Percentiles rank a stretch among this genome's conserved stretches.
phyloP scores from a whole-genome alignment of 2,113 vertebrate genomes.

The Heptranchias perlo region DNA sequence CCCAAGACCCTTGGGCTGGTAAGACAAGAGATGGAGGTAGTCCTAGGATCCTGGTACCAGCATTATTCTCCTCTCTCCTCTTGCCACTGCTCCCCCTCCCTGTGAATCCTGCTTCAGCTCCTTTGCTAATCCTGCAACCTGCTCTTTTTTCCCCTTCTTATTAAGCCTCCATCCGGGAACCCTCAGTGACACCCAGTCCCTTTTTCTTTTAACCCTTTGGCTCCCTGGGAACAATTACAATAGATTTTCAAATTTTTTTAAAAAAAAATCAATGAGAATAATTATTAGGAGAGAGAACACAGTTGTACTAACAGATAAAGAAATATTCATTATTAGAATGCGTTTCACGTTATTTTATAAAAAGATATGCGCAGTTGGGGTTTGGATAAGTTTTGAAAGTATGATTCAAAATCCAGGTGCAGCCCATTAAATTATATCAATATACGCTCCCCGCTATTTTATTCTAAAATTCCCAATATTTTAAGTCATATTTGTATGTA shows the following conservation, averaged over 20 bases:
- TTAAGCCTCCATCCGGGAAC: slow-evolving; percentile 37
- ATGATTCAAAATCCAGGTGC: background rate
- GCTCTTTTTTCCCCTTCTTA: slow-evolving; percentile 35
- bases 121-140: slow-evolving; percentile 39
- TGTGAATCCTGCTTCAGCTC: slow-evolving; percentile 39
- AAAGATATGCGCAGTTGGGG: background rate
- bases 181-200: background rate
- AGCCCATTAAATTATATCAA: background rate
- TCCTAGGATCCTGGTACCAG: slow-evolving; percentile 42
- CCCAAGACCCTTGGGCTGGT: slow-evolving; percentile 27
- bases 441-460: background rate
- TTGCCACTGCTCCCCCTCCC: slow-evolving; percentile 40
- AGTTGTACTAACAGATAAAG: background rate
- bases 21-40: slow-evolving; percentile 36
- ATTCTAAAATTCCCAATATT: background rate
- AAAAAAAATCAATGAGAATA: too few relatives aligned
- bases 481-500: background rate
- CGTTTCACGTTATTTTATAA: background rate
- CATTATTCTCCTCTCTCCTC: slow-evolving; percentile 16
- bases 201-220: background rate
- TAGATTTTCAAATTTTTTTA: too few relatives aligned
- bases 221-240: background rate
- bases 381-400: background rate
- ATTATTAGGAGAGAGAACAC: too few relatives aligned
- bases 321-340: background rate